A percentile compares a stretch with the other conserved stretches of the same genome.
phyloP scores from a whole-genome alignment of 2,113 vertebrate genomes.

The Terrapene triunguis region DNA sequence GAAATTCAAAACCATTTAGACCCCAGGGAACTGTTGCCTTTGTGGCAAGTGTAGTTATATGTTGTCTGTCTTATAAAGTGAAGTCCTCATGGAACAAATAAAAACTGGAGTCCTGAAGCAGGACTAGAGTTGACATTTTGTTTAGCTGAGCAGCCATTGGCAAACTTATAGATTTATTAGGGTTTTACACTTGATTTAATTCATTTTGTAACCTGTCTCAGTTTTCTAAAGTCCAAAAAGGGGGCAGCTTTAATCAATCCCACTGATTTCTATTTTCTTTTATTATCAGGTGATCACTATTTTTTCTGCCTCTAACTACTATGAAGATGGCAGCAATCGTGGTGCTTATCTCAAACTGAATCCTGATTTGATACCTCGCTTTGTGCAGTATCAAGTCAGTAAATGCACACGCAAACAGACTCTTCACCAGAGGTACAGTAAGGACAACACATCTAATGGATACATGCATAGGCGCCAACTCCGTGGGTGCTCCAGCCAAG shows the following conservation, averaged over 20 bases:
- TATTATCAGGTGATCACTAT: constrained; percentile 90
- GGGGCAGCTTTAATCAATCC: neutral
- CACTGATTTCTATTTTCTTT: constrained; percentile 39
- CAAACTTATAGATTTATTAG: neutral
- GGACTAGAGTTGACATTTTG: neutral
- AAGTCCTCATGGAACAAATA: neutral
- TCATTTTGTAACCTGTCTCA: neutral
- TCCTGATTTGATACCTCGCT: constrained; percentile 83
- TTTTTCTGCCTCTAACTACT: constrained; percentile 99
- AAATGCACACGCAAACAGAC: constrained; percentile 83
- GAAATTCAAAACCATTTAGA: neutral
- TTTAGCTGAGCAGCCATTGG: neutral
- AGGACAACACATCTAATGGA: neutral
- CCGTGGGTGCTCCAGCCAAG: too few species aligned
- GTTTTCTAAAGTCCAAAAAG: neutral
- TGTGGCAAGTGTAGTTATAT: neutral
- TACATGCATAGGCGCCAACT: neutral
- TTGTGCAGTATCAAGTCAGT: constrained; percentile 94
- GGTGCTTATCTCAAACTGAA: constrained; percentile 94
- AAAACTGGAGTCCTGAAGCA: neutral
- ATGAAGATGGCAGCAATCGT: constrained; percentile 95
- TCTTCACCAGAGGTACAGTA: constrained; percentile 87
- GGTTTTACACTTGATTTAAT: neutral
- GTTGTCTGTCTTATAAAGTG: neutral
- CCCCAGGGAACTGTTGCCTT: neutral